phyloP scores from a whole-genome alignment of 2,113 vertebrate species.

The Ardeotis arabs region DNA sequence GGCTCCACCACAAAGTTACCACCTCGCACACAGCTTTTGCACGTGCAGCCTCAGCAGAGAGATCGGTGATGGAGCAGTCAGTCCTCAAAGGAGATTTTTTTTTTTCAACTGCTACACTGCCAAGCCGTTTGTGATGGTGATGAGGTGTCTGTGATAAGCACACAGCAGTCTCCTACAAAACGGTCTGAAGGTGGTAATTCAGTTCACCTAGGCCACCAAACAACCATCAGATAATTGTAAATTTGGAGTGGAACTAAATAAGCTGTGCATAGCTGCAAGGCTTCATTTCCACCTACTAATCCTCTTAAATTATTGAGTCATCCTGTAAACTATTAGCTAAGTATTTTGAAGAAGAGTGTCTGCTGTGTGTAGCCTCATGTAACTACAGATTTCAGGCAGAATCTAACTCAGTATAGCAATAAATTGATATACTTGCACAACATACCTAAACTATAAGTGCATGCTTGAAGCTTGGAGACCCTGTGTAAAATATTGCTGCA shows the following conservation, averaged over 20 bases:
- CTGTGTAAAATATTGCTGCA: neutral
- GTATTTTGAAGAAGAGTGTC: conserved; percentile 34
- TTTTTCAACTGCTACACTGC: neutral
- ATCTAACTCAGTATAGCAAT: neutral
- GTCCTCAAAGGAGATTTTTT: neutral
- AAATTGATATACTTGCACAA: neutral
- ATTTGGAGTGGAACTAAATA: conserved; percentile 54
- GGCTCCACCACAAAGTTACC: neutral
- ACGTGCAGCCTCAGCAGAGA: neutral
- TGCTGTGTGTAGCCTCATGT: neutral
- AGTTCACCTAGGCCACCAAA: conserved; percentile 30
- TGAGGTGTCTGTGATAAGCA: neutral
- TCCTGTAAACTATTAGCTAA: conserved; percentile 51
- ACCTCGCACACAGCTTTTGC: neutral
- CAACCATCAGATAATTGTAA: conserved; percentile 45
- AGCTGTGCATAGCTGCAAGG: conserved; percentile 32
- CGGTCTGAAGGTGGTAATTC: conserved; percentile 17
- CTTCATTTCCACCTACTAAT: conserved; percentile 57
- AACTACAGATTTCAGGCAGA: neutral
- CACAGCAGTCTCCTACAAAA: neutral
- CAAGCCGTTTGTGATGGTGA: neutral
- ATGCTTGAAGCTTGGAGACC: neutral
- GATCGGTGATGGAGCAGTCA: neutral
- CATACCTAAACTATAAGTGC: neutral
- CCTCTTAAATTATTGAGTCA: conserved; percentile 63